These are phyloP conservation scores for Dipodomys ordii DNA, from an alignment of 2,113 vertebrate species.

Conservation along the genomic window DNA sequence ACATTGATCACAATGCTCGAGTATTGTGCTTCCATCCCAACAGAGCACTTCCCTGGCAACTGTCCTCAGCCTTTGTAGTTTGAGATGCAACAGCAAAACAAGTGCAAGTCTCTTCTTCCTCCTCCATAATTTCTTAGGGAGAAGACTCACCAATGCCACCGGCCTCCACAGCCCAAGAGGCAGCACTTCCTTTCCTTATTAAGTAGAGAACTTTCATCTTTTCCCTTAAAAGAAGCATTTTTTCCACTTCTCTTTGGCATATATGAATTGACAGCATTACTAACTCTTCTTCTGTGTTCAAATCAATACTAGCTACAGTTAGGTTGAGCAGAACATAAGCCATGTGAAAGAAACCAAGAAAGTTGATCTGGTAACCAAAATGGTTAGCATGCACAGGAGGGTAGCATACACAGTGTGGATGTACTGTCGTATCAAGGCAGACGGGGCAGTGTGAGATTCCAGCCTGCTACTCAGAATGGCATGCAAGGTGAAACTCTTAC, in stretches of 20 bases:
- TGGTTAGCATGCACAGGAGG: not conserved
- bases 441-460: not conserved
- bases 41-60: rapidly evolving
- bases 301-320: not conserved
- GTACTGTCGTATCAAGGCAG: not conserved
- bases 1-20: not conserved
- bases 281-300: not conserved
- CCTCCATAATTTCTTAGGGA: not conserved
- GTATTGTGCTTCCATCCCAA: not conserved
- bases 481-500: not conserved
- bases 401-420: not conserved
- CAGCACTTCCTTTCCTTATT: not conserved
- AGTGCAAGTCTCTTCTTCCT: not conserved
- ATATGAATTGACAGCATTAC: not conserved
- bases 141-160: not conserved
- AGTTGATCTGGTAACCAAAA: not conserved
- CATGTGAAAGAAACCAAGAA: not conserved
- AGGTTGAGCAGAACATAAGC: not conserved
- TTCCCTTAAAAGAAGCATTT: not conserved
- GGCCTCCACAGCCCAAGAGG: not conserved
- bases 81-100: not conserved
- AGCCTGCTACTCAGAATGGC: not conserved
- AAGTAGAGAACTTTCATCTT: not conserved
- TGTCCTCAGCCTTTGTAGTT: not conserved
- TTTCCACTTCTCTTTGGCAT: not conserved